Conservation (phyloP, 1,140 invertebrate genomes). For the Lepidotrigona ventralis region DNA sequence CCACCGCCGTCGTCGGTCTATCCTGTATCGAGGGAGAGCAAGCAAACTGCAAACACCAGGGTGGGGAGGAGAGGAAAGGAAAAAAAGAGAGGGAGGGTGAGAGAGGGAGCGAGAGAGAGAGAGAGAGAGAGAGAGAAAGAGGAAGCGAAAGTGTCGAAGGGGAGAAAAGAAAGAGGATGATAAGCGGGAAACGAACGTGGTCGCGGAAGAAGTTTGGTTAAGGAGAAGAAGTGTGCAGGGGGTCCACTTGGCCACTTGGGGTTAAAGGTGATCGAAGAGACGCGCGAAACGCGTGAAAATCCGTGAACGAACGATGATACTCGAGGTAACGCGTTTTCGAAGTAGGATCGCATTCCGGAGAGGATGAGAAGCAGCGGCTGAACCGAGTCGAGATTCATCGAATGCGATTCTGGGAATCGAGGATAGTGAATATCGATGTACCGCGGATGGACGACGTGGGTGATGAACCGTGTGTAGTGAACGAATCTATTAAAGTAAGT, state of each 20-base stretch:
- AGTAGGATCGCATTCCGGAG: not conserved
- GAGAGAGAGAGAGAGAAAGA: slow-evolving; percentile 24
- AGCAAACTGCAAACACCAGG: slow-evolving; percentile 30
- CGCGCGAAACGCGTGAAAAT: not conserved
- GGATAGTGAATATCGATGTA: not conserved
- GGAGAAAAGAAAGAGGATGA: not conserved
- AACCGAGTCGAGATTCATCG: not conserved
- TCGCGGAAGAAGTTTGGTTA: slow-evolving; percentile 7
- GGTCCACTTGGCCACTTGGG: not conserved
- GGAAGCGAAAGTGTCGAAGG: not conserved
- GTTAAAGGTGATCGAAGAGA: not conserved
- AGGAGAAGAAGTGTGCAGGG: not conserved
- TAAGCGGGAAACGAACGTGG: not conserved
- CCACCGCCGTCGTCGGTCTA: slow-evolving; percentile 13
- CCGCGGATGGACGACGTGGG: not conserved
- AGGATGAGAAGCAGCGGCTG: too few species aligned
- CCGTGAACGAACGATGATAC: not conserved
- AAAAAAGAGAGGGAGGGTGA: slow-evolving; percentile 7
- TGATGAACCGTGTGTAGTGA: not conserved
- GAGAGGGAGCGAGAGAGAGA: not conserved
- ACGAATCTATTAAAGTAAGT: not conserved
- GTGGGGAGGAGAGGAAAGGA: slow-evolving; percentile 6
- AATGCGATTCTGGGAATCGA: not conserved
- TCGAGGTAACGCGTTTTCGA: not conserved
- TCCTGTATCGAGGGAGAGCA: slow-evolving; percentile 41